Evolutionary conservation across 2,113 vertebrate species (phyloP).

Genomic region (Phylloscopus trochiloides): DNA sequence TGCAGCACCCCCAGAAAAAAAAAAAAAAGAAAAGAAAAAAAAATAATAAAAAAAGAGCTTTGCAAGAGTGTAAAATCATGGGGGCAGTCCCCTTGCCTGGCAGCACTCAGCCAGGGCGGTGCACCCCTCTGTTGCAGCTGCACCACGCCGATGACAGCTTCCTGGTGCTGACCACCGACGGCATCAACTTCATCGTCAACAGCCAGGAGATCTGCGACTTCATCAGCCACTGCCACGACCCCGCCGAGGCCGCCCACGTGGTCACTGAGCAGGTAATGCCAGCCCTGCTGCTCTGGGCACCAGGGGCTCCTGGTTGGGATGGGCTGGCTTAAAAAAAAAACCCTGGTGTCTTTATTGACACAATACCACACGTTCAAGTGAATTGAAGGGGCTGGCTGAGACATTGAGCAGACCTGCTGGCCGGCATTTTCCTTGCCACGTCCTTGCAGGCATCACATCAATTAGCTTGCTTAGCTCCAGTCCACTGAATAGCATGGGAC

Average conservation of each 20-base stretch:
- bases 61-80: rapidly evolving
- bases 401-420: neutral
- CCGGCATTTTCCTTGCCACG: neutral
- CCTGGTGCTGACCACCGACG: slow-evolving; percentile 93
- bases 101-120: neutral
- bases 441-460: neutral
- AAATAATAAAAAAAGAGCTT: neutral
- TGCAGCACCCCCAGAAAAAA: neutral
- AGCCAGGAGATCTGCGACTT: slow-evolving; percentile 96
- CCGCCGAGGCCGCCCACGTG: slow-evolving; percentile 88
- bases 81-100: neutral
- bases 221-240: slow-evolving; percentile 91
- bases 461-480: neutral
- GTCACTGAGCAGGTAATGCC: slow-evolving; percentile 90
- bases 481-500: neutral
- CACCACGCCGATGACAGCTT: slow-evolving; percentile 89
- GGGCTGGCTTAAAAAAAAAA: neutral
- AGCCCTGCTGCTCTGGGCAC: neutral
- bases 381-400: neutral
- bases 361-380: neutral
- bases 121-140: slow-evolving; percentile 72
- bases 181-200: slow-evolving; percentile 97
- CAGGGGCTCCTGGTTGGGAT: neutral
- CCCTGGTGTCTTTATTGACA: neutral
- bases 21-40: neutral